Evolutionary conservation across 2,888 invertebrate species (phyloP), one percentile per base, ranked within the genome.

Genomic region (Barypeithes pellucidus): DNA sequence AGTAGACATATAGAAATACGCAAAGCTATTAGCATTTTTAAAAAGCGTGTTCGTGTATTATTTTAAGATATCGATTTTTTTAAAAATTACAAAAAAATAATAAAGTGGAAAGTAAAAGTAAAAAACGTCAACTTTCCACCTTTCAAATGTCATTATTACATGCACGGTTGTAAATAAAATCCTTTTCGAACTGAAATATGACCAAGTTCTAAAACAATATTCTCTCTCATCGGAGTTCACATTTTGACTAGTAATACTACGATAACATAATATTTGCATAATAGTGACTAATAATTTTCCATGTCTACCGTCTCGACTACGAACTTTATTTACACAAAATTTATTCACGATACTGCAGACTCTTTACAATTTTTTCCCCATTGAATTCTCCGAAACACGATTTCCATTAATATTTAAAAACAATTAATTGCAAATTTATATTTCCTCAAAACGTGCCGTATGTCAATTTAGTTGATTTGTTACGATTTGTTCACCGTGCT

Each of bases 401-500:
- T 65, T 71, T 50, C 47, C 67, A 61, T 60, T 66, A 50, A 67
- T 67, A 73, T 68, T 63, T 63, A 65, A 77, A 76, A 77, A 80
- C 79, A 77, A 77, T 80, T 80, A 80, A 79, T 78, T 77, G 73
- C 66, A 68, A 74, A 79, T 80, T 80, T 80, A 80, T 80, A 80
- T 80, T 80, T 81, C 79, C 80, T 78, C 76, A 77, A 66, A 78
- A 80, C 81, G 81, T 81, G 81, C 68, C 76, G 47, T 75, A 72
- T 74, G 71, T 41, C 71, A 70, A 79, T 80, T 80, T 76, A 77
- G 78, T 73, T 74, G 71, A 79, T 80, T 80, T 69, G 74, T 54
- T 52, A 61, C 74, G 71, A 70, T 74, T 50, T 39, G 60, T 70
- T 66, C 69, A 50, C 41, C 65, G 29, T 41, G 72, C 62, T 74